These are phyloP conservation scores for Corythoichthys haematopterus DNA, from an alignment of 2,113 vertebrate genomes.

Conservation along the genomic window DNA sequence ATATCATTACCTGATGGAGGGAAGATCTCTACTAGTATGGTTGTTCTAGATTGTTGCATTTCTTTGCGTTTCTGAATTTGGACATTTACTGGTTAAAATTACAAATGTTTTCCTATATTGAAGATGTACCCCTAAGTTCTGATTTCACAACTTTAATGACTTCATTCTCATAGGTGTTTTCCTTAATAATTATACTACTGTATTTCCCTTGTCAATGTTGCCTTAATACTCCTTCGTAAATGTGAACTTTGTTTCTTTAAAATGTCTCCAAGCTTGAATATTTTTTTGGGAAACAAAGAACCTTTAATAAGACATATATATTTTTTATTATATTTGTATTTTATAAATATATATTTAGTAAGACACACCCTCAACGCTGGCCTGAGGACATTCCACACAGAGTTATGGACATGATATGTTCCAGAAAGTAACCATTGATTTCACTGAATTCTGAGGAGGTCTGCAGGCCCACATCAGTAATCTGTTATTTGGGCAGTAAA, in stretches of 20 bases:
- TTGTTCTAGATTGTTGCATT: neutral
- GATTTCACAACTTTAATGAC: neutral
- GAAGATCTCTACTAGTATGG: neutral
- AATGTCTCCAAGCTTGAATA: neutral
- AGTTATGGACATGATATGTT: constrained; percentile 19
- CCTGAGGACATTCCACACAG: constrained; percentile 14
- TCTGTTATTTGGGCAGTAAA: constrained; percentile 19
- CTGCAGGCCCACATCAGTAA: constrained; percentile 8
- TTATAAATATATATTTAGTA: no score
- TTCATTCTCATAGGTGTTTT: neutral
- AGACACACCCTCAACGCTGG: constrained; percentile 9
- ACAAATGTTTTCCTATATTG: neutral
- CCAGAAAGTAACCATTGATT: constrained; percentile 30
- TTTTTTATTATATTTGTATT: no score
- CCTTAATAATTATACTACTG: neutral
- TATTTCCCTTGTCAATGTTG: neutral
- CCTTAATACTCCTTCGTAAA: neutral
- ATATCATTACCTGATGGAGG: neutral
- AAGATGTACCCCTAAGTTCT: neutral
- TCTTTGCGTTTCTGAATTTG: neutral
- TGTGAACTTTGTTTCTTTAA: constrained; percentile 12
- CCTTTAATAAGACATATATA: constrained; percentile 12
- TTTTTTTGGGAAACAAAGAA: constrained; percentile 18
- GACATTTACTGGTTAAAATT: neutral
- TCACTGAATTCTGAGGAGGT: constrained; percentile 15